Evolutionary conservation across 1,140 invertebrate genomes (phyloP).

Genomic region (Drosophila aff.): DNA sequence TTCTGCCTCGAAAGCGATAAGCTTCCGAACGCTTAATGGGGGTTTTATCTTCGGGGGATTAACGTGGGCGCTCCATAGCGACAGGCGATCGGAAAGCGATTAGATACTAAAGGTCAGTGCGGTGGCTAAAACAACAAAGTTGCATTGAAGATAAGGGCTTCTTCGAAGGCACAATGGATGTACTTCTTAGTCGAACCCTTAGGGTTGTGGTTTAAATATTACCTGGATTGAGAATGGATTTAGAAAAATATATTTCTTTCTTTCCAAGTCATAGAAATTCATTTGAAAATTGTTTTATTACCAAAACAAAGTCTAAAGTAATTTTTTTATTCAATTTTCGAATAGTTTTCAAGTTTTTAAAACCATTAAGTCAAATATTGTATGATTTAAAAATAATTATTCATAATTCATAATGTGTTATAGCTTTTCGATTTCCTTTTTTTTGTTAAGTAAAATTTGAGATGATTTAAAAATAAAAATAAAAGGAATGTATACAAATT

Average conservation of each 20-base stretch:
- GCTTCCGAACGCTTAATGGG: constrained; percentile 47
- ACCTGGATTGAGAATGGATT: background rate
- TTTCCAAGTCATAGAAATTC: too few relatives aligned
- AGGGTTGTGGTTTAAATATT: background rate
- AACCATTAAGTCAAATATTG: too few relatives aligned
- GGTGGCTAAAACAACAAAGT: too few relatives aligned
- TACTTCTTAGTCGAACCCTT: background rate
- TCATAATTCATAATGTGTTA: too few relatives aligned
- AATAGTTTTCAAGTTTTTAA: too few relatives aligned
- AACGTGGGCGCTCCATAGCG: constrained; percentile 17
- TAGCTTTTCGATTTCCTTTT: too few relatives aligned
- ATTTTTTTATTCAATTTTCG: too few relatives aligned
- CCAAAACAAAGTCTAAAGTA: too few relatives aligned
- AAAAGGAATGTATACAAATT: background rate
- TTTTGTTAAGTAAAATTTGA: too few relatives aligned
- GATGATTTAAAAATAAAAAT: background rate
- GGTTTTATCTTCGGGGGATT: constrained; percentile 32
- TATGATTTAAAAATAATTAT: too few relatives aligned
- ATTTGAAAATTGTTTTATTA: too few relatives aligned
- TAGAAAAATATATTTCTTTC: too few relatives aligned
- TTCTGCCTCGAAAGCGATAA: constrained; percentile 14
- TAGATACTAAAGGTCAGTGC: constrained; percentile 31
- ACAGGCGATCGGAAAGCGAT: constrained; percentile 29
- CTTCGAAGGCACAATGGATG: background rate
- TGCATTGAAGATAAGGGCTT: background rate